Conservation (phyloP, 2,797 vertebrate genomes). For the Rhinogobio ventralis region DNA sequence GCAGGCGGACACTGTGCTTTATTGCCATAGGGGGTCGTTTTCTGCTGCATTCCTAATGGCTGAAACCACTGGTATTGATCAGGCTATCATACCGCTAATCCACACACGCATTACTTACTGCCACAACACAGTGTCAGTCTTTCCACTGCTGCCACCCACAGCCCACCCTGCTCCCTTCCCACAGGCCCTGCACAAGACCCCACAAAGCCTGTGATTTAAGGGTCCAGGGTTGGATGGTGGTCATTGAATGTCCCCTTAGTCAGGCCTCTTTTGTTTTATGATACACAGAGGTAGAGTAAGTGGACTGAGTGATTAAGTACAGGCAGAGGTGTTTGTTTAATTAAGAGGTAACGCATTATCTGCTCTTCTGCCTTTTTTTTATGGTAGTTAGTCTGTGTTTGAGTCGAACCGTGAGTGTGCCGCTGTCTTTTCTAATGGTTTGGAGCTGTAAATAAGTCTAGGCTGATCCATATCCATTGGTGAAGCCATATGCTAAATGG, state of each 20-base stretch:
- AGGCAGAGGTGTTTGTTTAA: slow-evolving; percentile 90
- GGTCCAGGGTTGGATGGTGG: slow-evolving; percentile 76
- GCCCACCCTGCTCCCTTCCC: slow-evolving; percentile 68
- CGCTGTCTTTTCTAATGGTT: slow-evolving; percentile 75
- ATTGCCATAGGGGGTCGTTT: slow-evolving; percentile 97
- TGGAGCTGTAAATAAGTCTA: slow-evolving; percentile 85
- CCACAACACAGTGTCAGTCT: slow-evolving; percentile 74
- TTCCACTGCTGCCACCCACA: slow-evolving; percentile 65
- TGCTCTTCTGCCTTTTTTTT: slow-evolving; percentile 81
- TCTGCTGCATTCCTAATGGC: slow-evolving; percentile 96
- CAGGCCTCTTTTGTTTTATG: slow-evolving; percentile 76
- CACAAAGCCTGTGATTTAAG: slow-evolving; percentile 82
- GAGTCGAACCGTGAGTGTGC: slow-evolving; percentile 70
- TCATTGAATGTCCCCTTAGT: slow-evolving; percentile 74
- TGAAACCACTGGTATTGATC: slow-evolving; percentile 94
- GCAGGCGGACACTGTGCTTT: slow-evolving; percentile 93
- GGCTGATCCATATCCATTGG: slow-evolving; percentile 60
- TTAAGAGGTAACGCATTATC: slow-evolving; percentile 85
- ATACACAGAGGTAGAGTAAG: slow-evolving; percentile 55
- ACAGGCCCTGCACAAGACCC: slow-evolving; percentile 61
- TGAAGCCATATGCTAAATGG: slow-evolving; percentile 54
- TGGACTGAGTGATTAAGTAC: slow-evolving; percentile 70
- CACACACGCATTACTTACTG: slow-evolving; percentile 97
- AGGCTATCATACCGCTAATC: slow-evolving; percentile 98
- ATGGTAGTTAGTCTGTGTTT: slow-evolving; percentile 79